phyloP scores from a whole-genome alignment of 2,113 vertebrate species.

The Callocephalon fimbriatum region DNA sequence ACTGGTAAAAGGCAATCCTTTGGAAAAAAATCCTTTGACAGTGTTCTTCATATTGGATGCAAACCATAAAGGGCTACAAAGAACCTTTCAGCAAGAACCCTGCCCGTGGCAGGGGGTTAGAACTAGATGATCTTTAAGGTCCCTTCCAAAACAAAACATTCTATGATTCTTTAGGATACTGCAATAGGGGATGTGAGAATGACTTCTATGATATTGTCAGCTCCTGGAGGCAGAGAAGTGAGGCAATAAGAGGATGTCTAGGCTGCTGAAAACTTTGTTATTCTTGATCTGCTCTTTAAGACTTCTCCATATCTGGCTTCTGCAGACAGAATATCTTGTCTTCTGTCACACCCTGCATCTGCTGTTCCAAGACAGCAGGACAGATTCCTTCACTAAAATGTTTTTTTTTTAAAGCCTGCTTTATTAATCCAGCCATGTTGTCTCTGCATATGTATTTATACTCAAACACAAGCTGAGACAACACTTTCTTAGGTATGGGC shows the following conservation, averaged over 20 bases:
- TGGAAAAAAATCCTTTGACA: not conserved
- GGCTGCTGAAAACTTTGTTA: not conserved
- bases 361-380: not conserved
- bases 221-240: not conserved
- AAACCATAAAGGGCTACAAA: not conserved
- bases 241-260: not conserved
- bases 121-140: not conserved
- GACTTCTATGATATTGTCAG: not conserved
- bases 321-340: not conserved
- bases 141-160: not conserved
- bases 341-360: not conserved
- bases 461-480: not conserved
- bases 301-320: not conserved
- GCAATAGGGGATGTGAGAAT: not conserved
- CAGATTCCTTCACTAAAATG: not conserved
- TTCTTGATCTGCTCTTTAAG: not conserved
- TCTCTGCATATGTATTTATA: not conserved
- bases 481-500: not conserved
- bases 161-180: not conserved
- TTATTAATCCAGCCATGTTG: not conserved
- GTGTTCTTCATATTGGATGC: not conserved
- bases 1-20: constrained; percentile 18
- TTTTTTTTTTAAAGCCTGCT: not conserved
- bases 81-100: not conserved
- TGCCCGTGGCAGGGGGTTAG: not conserved